Evolutionary conservation across 2,888 invertebrate genomes (phyloP).

Genomic region (Lamellibrachia columna): DNA sequence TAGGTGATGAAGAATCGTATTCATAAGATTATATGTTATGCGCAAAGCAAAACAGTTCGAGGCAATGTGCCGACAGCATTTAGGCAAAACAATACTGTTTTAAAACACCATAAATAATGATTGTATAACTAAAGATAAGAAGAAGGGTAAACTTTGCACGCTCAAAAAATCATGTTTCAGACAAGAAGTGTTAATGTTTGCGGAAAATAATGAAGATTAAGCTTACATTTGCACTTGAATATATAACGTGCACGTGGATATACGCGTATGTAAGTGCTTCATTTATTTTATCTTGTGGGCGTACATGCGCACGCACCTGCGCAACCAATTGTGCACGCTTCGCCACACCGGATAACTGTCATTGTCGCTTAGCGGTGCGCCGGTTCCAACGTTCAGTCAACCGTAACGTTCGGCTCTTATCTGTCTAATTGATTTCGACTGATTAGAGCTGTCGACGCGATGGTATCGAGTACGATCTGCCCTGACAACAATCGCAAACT

Average conservation of each 20-base stretch:
- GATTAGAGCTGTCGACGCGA: background rate
- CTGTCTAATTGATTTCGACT: constrained; percentile 3
- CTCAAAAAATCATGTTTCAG: background rate
- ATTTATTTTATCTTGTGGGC: background rate
- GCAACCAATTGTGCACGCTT: constrained; percentile 1
- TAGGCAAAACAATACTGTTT: background rate
- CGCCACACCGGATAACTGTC: background rate
- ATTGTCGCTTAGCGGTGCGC: background rate
- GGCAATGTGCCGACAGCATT: background rate
- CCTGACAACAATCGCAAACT: background rate
- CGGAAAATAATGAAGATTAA: background rate
- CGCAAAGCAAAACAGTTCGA: background rate
- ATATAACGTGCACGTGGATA: background rate
- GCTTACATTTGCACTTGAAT: background rate
- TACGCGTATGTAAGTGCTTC: background rate
- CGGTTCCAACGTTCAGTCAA: background rate
- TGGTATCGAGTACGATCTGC: background rate
- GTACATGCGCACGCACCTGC: background rate
- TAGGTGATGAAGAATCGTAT: no score
- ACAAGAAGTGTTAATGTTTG: background rate
- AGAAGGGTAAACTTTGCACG: background rate
- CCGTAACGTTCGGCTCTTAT: background rate
- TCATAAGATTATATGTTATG: background rate
- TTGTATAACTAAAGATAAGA: background rate
- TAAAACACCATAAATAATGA: background rate